Evolutionary conservation across 2,888 invertebrate species (phyloP).

Genomic region (Drosophila engyochracea): DNA sequence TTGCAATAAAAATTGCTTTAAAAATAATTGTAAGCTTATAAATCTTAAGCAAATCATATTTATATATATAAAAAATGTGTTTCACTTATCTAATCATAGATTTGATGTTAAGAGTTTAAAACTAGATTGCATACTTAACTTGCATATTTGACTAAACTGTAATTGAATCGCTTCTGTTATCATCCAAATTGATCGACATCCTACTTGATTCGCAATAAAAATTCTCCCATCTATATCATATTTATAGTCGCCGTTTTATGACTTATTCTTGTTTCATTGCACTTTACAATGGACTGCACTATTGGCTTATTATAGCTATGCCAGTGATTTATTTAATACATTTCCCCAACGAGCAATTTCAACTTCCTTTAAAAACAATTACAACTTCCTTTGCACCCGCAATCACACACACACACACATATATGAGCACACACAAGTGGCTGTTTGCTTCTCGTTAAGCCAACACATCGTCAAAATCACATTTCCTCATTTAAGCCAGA

Average conservation of each 20-base stretch:
- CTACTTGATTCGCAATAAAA: neutral
- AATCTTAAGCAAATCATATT: neutral
- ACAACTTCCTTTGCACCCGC: slow-evolving; percentile 66
- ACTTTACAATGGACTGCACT: slow-evolving; percentile 24
- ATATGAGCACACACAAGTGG: neutral
- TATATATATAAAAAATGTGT: neutral
- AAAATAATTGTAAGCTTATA: neutral
- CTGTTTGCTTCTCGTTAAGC: slow-evolving; percentile 64
- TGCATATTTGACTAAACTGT: neutral
- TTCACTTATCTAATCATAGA: neutral
- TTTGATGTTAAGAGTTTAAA: neutral
- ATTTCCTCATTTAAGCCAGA: slow-evolving; percentile 72
- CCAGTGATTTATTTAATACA: slow-evolving; percentile 73
- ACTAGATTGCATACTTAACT: neutral
- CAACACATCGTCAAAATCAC: slow-evolving; percentile 83
- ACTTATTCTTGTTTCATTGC: slow-evolving; percentile 17
- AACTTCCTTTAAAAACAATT: slow-evolving; percentile 81
- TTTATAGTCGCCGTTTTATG: slow-evolving; percentile 22
- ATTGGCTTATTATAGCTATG: slow-evolving; percentile 29
- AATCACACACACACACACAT: slow-evolving; percentile 20
- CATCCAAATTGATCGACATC: neutral
- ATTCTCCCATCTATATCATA: neutral
- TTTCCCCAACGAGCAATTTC: slow-evolving; percentile 78
- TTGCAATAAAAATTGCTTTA: neutral
- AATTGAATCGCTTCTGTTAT: neutral